Percentiles rank a stretch among this genome's conserved stretches.
Conservation (phyloP, 1,140 invertebrate species). For the Araneus ventricosus region DNA sequence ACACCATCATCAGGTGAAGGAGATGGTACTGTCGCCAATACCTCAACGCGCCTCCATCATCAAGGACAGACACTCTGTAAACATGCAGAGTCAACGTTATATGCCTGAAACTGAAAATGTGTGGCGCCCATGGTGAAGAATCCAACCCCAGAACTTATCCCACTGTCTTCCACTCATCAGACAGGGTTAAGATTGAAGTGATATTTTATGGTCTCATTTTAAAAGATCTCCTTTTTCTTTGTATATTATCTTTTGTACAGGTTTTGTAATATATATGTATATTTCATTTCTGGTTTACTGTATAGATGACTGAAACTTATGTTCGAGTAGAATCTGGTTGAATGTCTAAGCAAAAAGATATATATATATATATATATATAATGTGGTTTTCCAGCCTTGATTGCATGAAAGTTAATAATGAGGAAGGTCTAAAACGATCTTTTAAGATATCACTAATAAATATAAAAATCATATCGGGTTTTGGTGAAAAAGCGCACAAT, state of each 20-base stretch:
- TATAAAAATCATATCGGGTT: no score
- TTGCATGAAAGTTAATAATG: no score
- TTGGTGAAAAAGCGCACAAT: no score
- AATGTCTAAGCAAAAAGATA: no score
- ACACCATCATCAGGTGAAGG: slow-evolving; percentile 13
- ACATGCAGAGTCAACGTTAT: slow-evolving; percentile 13
- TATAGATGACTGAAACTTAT: no score
- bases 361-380: no score
- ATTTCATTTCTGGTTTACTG: no score
- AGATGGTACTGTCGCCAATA: slow-evolving; percentile 50
- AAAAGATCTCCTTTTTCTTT: neutral
- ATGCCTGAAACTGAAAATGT: slow-evolving; percentile 56
- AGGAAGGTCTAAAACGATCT: no score
- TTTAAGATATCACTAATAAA: no score
- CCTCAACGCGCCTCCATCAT: slow-evolving; percentile 34
- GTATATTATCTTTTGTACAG: slow-evolving; percentile 21
- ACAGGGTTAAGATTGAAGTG: slow-evolving; percentile 25
- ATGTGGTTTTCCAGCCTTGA: no score
- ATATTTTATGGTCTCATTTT: slow-evolving; percentile 62
- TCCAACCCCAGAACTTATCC: neutral
- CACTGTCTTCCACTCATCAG: slow-evolving; percentile 29
- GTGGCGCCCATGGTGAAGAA: slow-evolving; percentile 56
- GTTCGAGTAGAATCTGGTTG: no score
- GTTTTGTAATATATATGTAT: neutral
- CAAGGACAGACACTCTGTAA: slow-evolving; percentile 13